A percentile compares a stretch with the other conserved stretches of the same genome.
These are phyloP conservation scores for Drosophila parvula DNA, from an alignment of 1,140 invertebrate species.

Conservation along the genomic window DNA sequence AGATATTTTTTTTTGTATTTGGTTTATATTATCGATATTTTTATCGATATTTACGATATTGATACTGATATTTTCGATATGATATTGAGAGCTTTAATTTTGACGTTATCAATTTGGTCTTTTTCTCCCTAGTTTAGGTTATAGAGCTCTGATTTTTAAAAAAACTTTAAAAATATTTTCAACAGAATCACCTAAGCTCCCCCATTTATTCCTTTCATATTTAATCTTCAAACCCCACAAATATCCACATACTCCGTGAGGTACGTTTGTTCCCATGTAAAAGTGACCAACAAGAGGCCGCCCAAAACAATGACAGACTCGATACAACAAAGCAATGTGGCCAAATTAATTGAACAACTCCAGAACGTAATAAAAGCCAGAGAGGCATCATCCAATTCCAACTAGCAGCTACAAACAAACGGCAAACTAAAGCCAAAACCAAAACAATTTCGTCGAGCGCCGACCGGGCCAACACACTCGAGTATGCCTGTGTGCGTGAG, in stretches of 20 bases:
- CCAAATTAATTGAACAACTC: conserved; percentile 73
- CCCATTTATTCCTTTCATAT: neutral
- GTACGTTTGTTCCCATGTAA: neutral
- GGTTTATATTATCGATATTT: too few species aligned
- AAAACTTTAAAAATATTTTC: too few species aligned
- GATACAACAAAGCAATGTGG: conserved; percentile 50
- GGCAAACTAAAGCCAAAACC: conserved; percentile 9
- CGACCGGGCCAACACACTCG: conserved; percentile 33
- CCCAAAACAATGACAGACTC: conserved; percentile 26
- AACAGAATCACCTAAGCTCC: too few species aligned
- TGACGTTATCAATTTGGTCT: too few species aligned
- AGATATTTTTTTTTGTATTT: too few species aligned
- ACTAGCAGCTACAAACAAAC: conserved; percentile 25
- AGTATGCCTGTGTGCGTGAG: conserved; percentile 4
- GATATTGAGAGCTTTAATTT: too few species aligned
- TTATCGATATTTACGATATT: too few species aligned
- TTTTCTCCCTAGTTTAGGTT: too few species aligned
- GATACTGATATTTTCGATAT: too few species aligned
- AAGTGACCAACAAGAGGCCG: conserved; percentile 15
- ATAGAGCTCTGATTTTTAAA: too few species aligned
- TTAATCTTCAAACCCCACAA: neutral
- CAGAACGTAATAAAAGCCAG: conserved; percentile 56
- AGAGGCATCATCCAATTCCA: conserved; percentile 42
- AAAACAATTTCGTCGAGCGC: conserved; percentile 49
- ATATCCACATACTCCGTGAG: neutral